phyloP scores from a whole-genome alignment of 2,113 vertebrate genomes.

The Brienomyrus longianalis region DNA sequence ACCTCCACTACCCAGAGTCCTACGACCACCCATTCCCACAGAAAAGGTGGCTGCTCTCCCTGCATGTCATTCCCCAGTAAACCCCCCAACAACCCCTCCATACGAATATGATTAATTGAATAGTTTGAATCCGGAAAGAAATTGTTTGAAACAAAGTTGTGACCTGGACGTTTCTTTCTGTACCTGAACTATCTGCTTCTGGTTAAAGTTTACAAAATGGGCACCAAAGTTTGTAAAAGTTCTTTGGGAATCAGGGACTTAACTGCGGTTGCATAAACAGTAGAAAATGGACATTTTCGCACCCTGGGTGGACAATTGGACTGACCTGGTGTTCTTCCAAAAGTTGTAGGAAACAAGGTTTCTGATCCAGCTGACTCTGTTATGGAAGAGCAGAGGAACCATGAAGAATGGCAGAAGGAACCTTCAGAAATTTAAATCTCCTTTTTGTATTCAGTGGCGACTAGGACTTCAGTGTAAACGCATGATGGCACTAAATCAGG shows the following conservation, averaged over 20 bases:
- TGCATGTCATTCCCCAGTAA: not conserved
- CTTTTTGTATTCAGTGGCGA: not conserved
- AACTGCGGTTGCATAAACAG: not conserved
- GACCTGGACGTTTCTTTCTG: not conserved
- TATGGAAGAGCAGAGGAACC: not conserved
- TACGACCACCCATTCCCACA: slow-evolving; percentile 78
- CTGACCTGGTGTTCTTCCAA: not conserved
- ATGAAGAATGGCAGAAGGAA: not conserved
- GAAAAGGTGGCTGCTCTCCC: slow-evolving; percentile 65
- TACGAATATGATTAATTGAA: not conserved
- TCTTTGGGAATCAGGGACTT: not conserved
- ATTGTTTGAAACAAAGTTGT: not conserved
- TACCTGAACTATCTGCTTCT: not conserved
- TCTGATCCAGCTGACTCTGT: not conserved
- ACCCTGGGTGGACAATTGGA: not conserved
- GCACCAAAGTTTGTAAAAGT: not conserved
- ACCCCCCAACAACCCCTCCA: not conserved
- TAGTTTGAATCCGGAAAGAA: not conserved
- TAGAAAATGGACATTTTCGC: not conserved
- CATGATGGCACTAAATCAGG: not conserved
- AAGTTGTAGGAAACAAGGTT: not conserved
- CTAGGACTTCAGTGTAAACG: not conserved
- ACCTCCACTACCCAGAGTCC: slow-evolving; percentile 85
- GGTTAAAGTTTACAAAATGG: not conserved
- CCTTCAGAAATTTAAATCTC: not conserved